phyloP scores from a whole-genome alignment of 1,140 invertebrate genomes.

The Lucilia sericata region DNA sequence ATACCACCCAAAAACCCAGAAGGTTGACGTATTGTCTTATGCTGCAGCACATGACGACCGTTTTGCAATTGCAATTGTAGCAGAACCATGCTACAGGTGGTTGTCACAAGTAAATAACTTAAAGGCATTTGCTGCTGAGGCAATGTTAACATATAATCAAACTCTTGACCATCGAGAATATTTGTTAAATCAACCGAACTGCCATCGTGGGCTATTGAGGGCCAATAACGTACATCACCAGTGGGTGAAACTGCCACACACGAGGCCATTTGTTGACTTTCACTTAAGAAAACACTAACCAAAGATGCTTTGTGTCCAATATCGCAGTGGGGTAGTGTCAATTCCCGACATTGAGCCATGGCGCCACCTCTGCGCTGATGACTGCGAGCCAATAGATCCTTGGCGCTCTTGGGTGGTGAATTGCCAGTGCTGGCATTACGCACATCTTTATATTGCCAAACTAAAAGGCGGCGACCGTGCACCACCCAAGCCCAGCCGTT shows the following conservation, averaged over 20 bases:
- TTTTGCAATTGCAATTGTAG: conserved; percentile 74
- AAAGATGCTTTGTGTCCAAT: conserved; percentile 91
- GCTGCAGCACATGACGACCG: conserved; percentile 77
- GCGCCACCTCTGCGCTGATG: conserved; percentile 64
- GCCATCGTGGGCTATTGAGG: conserved; percentile 88
- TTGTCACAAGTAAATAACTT: conserved; percentile 89
- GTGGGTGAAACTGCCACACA: conserved; percentile 94
- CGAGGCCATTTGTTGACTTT: conserved; percentile 81
- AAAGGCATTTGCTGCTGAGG: conserved; percentile 71
- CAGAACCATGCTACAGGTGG: conserved; percentile 87
- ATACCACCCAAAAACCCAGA: conserved; percentile 91
- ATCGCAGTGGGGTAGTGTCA: conserved; percentile 91
- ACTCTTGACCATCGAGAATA: conserved; percentile 87
- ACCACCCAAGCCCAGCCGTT: conserved; percentile 86
- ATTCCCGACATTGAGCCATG: conserved; percentile 78
- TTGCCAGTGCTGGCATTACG: not conserved
- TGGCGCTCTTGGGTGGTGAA: conserved; percentile 44
- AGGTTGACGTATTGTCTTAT: conserved; percentile 79
- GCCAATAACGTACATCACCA: conserved; percentile 92
- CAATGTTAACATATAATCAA: conserved; percentile 79
- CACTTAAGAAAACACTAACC: conserved; percentile 81
- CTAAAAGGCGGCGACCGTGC: conserved; percentile 83
- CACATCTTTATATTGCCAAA: conserved; percentile 84
- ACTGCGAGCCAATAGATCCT: conserved; percentile 51
- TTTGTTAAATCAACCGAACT: conserved; percentile 86